These are phyloP conservation scores for Passer montanus DNA, from an alignment of 2,113 vertebrate species.

Conservation along the genomic window DNA sequence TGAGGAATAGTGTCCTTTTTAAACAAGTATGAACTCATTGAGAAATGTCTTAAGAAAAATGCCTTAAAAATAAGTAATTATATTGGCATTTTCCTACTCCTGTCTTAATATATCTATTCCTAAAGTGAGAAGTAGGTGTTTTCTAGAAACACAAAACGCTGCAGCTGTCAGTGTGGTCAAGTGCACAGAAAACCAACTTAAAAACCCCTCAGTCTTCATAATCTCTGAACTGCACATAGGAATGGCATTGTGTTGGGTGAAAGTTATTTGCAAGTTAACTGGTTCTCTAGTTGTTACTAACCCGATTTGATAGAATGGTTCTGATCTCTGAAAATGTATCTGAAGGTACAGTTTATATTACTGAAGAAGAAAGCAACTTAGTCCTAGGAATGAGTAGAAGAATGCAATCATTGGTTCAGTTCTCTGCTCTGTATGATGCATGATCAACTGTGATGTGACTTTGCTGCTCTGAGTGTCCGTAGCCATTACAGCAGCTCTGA, in stretches of 20 bases:
- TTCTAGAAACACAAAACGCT: neutral
- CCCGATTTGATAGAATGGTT: neutral
- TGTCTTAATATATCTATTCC: neutral
- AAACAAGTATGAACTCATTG: neutral
- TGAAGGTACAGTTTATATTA: neutral
- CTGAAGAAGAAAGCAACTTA: neutral
- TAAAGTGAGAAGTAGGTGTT: neutral
- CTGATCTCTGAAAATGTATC: neutral
- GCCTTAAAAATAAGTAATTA: neutral
- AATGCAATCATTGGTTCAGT: slow-evolving; percentile 86
- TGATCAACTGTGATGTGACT: slow-evolving; percentile 73
- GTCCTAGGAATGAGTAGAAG: neutral
- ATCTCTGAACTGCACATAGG: neutral
- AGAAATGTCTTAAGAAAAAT: neutral
- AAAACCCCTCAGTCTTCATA: neutral
- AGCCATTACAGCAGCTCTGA: slow-evolving; percentile 49
- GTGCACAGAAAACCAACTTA: neutral
- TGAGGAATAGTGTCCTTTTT: neutral
- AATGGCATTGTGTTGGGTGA: neutral
- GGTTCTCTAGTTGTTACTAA: neutral
- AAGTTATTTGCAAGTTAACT: neutral
- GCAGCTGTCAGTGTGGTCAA: neutral
- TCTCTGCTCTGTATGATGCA: slow-evolving; percentile 84
- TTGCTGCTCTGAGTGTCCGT: slow-evolving; percentile 32
- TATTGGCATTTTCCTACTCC: neutral